Evolutionary conservation across 1,140 invertebrate species (phyloP), one percentile per base, ranked within the genome.

Genomic region (Drosophila grimshawi): DNA sequence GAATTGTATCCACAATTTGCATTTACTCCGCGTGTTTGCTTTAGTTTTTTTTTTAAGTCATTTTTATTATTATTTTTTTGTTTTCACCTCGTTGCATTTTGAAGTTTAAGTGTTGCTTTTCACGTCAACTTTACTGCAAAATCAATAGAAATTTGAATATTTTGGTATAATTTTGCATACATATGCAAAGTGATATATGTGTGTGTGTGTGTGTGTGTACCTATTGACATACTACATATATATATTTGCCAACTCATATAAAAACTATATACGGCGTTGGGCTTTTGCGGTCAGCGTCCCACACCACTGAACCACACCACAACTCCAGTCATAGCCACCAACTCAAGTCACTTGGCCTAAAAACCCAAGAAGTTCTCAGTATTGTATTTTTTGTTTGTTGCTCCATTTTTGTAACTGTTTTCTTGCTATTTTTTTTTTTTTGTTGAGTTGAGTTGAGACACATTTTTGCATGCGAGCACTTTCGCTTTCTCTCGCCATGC

Each of bases 71-170:
- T 57, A 70, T 51, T 61, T 61, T 65, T 55, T 53, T 46, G 35
- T 32, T 59, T 70, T 11, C 45, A 46, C 27, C 43, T 35, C 59
- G 55, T 66, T 69, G 65, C 62, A 73, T 72, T 68, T 78, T 76
- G 51, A 65, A 81, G 62, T 79, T 80, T 81, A 78, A 85, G 73
- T 89, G 71, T 72, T 64, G 35, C 74, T 85, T 80, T 85, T 30
- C 77, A 89, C 78, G 80, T 65, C 65, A 85, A 71, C 57, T 65
- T 76, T 51, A 66, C 46, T 59, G 65, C 70, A 81, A 90, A 89
- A 89, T 89, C 85, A 83, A 89, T 89, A 89, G 69, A 89, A 89
- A 89, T 89, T 89, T 89, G 85, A 89, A 89, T 89, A 89, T 89
- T 89, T 89, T 89, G 69, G 80, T 89, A 89, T 89, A 86, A 86